A percentile compares a stretch with the other conserved stretches of the same genome.
Conservation (phyloP, 2,888 invertebrate genomes). For the Drosophila greeni region DNA sequence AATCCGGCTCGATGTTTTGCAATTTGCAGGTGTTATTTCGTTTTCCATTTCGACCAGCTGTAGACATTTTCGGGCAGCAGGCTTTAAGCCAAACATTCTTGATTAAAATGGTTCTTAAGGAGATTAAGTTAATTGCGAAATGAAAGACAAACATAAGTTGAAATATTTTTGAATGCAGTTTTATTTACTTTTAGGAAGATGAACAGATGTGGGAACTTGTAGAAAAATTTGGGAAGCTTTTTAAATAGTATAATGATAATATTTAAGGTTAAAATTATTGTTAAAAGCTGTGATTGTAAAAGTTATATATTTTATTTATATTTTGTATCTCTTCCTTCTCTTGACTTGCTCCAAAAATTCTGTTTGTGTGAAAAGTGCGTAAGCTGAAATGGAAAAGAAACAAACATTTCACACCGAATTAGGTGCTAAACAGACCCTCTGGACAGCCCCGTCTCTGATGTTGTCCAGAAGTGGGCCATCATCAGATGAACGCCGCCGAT, state of each 20-base stretch:
- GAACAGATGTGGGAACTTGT: not conserved
- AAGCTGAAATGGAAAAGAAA: conserved; percentile 53
- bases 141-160: not conserved
- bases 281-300: not conserved
- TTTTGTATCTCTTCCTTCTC: not conserved
- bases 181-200: not conserved
- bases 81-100: conserved; percentile 12
- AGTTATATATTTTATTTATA: not conserved
- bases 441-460: conserved; percentile 49
- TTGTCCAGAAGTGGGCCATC: conserved; percentile 53
- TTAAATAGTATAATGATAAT: not conserved
- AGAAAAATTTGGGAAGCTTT: not conserved
- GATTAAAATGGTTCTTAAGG: conserved; percentile 9
- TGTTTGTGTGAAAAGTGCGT: conserved; percentile 66
- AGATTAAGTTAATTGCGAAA: conserved; percentile 9
- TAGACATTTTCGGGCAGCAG: conserved; percentile 45
- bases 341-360: not conserved
- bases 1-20: conserved; percentile 62
- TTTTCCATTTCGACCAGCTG: conserved; percentile 51
- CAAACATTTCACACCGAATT: conserved; percentile 64
- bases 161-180: not conserved
- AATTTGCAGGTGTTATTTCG: conserved; percentile 69
- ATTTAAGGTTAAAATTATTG: not conserved
- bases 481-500: conserved; percentile 33
- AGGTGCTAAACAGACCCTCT: conserved; percentile 58